Evolutionary conservation across 2,113 vertebrate species (phyloP).

Genomic region (Junco hyemalis): DNA sequence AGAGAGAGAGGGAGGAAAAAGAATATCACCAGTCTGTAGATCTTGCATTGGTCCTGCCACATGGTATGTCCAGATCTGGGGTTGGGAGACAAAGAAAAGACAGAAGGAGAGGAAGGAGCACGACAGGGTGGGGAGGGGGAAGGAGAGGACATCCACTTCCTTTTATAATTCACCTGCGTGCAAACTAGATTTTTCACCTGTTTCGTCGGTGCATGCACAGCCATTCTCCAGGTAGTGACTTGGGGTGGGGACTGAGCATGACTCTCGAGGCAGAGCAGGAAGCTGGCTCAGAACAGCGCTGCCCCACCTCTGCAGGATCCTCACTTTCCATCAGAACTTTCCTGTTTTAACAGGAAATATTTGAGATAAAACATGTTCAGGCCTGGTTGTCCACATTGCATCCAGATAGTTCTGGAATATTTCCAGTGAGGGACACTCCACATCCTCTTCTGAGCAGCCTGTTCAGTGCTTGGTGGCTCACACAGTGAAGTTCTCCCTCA

Average conservation of each 20-base stretch:
- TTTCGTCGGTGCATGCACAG: neutral
- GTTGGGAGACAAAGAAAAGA: neutral
- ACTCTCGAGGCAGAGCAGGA: neutral
- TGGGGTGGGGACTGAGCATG: neutral
- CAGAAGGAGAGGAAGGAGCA: rapidly evolving
- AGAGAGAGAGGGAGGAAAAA: neutral
- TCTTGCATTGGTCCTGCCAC: neutral
- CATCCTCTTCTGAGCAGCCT: neutral
- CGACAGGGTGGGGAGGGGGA: neutral
- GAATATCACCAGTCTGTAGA: neutral
- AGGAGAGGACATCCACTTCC: neutral
- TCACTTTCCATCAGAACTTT: neutral
- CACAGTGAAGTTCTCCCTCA: neutral
- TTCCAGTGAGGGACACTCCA: neutral
- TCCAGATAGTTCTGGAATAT: neutral
- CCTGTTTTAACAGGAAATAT: neutral
- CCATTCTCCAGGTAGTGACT: neutral
- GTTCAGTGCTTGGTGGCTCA: neutral
- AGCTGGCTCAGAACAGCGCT: neutral
- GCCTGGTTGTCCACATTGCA: neutral
- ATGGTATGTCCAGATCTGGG: neutral
- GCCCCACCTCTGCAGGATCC: neutral
- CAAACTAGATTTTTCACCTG: neutral
- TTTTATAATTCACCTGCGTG: neutral
- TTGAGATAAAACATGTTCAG: neutral